Evolutionary conservation across 2,797 vertebrate genomes (phyloP).

Genomic region (Lepilemur septentrionalis): DNA sequence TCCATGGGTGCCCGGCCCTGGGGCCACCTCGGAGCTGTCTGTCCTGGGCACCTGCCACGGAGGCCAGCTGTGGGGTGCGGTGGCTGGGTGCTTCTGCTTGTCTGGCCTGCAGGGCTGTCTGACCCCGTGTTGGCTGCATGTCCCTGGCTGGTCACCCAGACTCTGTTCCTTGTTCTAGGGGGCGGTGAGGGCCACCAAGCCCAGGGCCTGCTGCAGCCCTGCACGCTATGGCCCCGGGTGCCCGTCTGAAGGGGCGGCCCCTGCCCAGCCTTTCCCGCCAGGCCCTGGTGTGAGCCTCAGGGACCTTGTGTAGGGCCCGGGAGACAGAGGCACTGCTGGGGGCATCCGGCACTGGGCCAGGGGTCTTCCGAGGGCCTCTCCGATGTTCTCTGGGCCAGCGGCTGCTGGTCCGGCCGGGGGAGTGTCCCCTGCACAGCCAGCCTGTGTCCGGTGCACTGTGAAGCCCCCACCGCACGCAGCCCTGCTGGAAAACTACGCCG

Average conservation of each 20-base stretch:
- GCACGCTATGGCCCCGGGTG: background rate
- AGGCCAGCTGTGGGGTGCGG: accelerated
- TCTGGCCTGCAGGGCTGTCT: background rate
- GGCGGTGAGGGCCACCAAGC: background rate
- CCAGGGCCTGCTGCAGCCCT: background rate
- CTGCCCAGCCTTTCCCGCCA: accelerated
- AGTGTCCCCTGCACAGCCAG: background rate
- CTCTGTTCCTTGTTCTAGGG: background rate
- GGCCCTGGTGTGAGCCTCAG: background rate
- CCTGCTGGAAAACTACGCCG: accelerated
- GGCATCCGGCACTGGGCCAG: background rate
- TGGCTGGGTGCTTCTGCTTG: background rate
- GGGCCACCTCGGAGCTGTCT: background rate
- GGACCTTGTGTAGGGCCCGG: background rate
- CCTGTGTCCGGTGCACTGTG: background rate
- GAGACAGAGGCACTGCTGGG: background rate
- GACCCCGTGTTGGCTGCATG: background rate
- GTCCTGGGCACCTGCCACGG: no score
- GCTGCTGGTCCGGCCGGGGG: no score
- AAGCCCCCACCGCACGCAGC: background rate
- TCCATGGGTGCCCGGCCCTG: accelerated
- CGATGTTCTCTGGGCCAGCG: no score
- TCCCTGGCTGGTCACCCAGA: background rate
- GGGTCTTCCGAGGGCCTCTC: background rate
- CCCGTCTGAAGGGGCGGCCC: background rate